phyloP scores from a whole-genome alignment of 2,113 vertebrate genomes.

The Kryptolebias marmoratus region DNA sequence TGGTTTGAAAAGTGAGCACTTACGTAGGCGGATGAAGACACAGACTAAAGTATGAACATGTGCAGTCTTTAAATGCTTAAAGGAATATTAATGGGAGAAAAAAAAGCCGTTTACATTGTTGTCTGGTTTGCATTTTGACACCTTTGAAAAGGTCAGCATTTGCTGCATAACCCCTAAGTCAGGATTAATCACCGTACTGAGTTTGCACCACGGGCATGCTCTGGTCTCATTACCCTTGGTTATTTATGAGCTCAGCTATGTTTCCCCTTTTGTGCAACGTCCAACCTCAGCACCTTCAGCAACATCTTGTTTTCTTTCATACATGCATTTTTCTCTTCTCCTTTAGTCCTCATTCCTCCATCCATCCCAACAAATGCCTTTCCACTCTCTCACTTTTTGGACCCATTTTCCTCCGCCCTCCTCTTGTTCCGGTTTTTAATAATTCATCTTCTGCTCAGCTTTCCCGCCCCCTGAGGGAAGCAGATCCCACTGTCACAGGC shows the following conservation, averaged over 20 bases:
- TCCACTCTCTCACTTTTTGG: slow-evolving; percentile 27
- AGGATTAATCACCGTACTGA: slow-evolving; percentile 57
- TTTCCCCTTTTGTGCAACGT: slow-evolving; percentile 37
- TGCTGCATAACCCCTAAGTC: slow-evolving; percentile 63
- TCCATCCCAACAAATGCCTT: slow-evolving; percentile 12
- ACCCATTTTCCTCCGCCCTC: slow-evolving; percentile 36
- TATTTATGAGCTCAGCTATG: slow-evolving; percentile 77
- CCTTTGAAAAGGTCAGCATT: slow-evolving; percentile 59
- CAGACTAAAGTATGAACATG: background rate
- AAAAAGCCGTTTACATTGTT: slow-evolving; percentile 25
- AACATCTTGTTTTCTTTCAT: slow-evolving; percentile 50
- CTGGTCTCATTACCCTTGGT: slow-evolving; percentile 82
- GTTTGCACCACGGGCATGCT: slow-evolving; percentile 44
- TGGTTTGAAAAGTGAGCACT: background rate
- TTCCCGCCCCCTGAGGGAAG: slow-evolving; percentile 35
- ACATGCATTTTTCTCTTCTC: slow-evolving; percentile 27
- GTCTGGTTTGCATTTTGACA: slow-evolving; percentile 28
- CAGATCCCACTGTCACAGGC: slow-evolving; percentile 69
- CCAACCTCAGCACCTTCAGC: slow-evolving; percentile 63
- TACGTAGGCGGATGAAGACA: background rate
- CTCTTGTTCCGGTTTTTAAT: slow-evolving; percentile 74
- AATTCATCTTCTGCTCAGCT: slow-evolving; percentile 65
- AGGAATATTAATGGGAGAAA: slow-evolving; percentile 7
- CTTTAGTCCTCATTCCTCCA: background rate
- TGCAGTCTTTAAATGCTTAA: slow-evolving; percentile 24